phyloP scores from a whole-genome alignment of 2,888 invertebrate species.

The Megamerina dolium region DNA sequence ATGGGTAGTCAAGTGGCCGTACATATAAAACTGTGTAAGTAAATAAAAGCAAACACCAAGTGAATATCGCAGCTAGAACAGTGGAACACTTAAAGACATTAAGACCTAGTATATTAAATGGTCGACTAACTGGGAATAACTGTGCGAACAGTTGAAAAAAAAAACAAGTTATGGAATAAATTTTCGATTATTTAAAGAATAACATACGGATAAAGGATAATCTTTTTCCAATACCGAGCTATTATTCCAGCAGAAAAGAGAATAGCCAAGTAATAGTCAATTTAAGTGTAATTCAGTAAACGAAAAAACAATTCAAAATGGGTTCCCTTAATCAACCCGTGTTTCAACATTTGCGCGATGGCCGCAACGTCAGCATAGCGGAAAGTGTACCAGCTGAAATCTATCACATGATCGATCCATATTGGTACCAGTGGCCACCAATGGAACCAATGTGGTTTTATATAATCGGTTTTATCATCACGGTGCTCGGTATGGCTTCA shows the following conservation, averaged over 20 bases:
- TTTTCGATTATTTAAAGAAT: too few species aligned
- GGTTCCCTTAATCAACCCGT: slow-evolving; percentile 10
- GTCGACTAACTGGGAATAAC: too few species aligned
- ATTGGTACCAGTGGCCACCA: slow-evolving; percentile 57
- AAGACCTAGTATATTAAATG: too few species aligned
- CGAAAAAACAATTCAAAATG: slow-evolving; percentile 9
- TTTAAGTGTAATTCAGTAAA: slow-evolving; percentile 16
- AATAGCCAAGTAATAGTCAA: slow-evolving; percentile 20
- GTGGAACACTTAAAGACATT: too few species aligned
- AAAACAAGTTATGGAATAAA: too few species aligned
- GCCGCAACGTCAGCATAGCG: slow-evolving; percentile 60
- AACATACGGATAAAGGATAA: too few species aligned
- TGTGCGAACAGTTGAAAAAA: too few species aligned
- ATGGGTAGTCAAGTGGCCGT: too few species aligned
- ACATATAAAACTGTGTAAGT: too few species aligned
- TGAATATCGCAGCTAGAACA: too few species aligned
- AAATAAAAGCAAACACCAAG: too few species aligned
- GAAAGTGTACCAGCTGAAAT: slow-evolving; percentile 65
- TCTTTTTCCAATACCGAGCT: too few species aligned
- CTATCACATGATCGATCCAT: slow-evolving; percentile 62
- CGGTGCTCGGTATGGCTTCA: slow-evolving; percentile 56
- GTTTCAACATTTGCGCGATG: slow-evolving; percentile 33
- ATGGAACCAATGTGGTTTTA: slow-evolving; percentile 57
- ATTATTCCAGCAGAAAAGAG: slow-evolving; percentile 11
- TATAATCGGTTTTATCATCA: slow-evolving; percentile 58